Evolutionary conservation across 2,797 vertebrate genomes (phyloP).

Genomic region (Notoglanidium macrostoma): DNA sequence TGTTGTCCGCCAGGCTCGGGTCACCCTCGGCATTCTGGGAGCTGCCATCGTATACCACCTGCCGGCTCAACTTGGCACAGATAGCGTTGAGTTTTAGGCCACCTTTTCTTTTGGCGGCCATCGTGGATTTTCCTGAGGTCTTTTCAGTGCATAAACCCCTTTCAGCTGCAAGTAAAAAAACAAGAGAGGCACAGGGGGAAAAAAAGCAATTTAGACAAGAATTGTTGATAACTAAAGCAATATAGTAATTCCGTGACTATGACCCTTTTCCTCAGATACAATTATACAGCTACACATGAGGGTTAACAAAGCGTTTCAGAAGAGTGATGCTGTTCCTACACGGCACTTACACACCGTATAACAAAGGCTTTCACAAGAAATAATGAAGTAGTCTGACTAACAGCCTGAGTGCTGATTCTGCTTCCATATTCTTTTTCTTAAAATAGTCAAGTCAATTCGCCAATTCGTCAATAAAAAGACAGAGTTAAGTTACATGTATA

Average conservation of each 20-base stretch:
- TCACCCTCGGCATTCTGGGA: slow-evolving; percentile 81
- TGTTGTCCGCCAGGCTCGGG: slow-evolving; percentile 76
- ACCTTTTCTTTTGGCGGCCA: slow-evolving; percentile 99
- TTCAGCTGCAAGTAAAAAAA: slow-evolving; percentile 82
- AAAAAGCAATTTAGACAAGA: slow-evolving; percentile 40
- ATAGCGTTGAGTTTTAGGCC: slow-evolving; percentile 99
- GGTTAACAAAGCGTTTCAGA: slow-evolving; percentile 20
- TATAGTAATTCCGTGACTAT: slow-evolving; percentile 20
- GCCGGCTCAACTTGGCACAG: slow-evolving; percentile 99
- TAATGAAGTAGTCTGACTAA: slow-evolving; percentile 30
- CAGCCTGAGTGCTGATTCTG: slow-evolving; percentile 19
- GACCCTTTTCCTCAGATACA: slow-evolving; percentile 35
- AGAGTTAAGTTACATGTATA: slow-evolving; percentile 60
- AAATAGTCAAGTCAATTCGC: slow-evolving; percentile 62
- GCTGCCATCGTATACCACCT: slow-evolving; percentile 91
- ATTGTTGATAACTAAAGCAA: slow-evolving; percentile 30
- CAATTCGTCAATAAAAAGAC: slow-evolving; percentile 57
- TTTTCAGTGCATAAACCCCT: slow-evolving; percentile 97
- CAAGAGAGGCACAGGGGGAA: slow-evolving; percentile 35
- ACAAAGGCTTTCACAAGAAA: slow-evolving; percentile 32
- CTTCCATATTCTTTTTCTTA: slow-evolving; percentile 57
- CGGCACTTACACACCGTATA: slow-evolving; percentile 14
- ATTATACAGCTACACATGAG: slow-evolving; percentile 35
- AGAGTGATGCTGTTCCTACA: slow-evolving; percentile 23
- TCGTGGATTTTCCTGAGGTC: slow-evolving; percentile 95